Evolutionary conservation across 2,113 vertebrate species (phyloP), one percentile per base, ranked within the genome.

Genomic region (Lutjanus erythropterus): DNA sequence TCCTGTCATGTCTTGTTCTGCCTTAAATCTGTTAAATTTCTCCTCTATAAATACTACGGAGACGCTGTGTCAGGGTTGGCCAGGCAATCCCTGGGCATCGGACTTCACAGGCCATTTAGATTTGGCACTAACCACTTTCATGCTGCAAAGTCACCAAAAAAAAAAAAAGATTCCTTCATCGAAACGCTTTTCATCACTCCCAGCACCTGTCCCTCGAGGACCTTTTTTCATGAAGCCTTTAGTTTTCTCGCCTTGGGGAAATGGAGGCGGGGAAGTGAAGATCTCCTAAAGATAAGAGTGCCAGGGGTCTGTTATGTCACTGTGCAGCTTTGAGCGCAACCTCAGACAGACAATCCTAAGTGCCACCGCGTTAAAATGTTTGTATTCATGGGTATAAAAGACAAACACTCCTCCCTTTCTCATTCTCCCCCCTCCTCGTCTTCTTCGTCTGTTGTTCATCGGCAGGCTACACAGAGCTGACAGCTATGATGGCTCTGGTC

Each of bases 171-270:
- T 85, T 81, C 27, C 49, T 78, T 58, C 64, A 65, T 87, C 11
- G 10, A 84, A 90, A 84, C 84, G 46, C 65, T 80, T 83, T 86
- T 90, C 74, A 91, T 90, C 79, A 66, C 77, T 72, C 65, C 2
- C 3, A 83, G 56, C 46, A 27, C 50, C 83, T 82, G 39, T 88
- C 67, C 53, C 70, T 41, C 11, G 15, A 74, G 78, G 42, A 44
- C 14, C 62, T 71, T 58, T 80, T 79, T 85, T 61, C 2, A 15
- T 2, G n/a, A 75, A 62, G 33, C 52, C 75, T 78, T 80, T 83
- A 67, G 60, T 47, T 83, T 80, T 83, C 69, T 73, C 11, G 15
- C 61, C 53, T 66, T 37, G 21, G 42, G 64, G 39, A 53, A 66
- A 64, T 37, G 8, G 27, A 68, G 27, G 79, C 6, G 9, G 59